Percentiles rank a stretch among this genome's conserved stretches.
These are phyloP conservation scores for Cerastoderma edule DNA, from an alignment of 2,888 invertebrate genomes.

Conservation along the genomic window DNA sequence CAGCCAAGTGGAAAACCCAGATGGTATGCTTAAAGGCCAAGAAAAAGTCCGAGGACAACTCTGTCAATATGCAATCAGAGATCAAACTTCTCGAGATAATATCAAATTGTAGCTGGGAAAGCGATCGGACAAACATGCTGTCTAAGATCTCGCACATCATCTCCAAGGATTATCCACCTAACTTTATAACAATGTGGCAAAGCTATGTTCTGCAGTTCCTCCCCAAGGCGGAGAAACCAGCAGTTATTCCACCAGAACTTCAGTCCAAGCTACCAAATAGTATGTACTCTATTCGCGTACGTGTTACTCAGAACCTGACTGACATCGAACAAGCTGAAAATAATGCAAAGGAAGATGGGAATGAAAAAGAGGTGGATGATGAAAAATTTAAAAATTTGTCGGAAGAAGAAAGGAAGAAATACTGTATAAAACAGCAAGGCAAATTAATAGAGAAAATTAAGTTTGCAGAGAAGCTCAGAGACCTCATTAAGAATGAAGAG, in stretches of 20 bases:
- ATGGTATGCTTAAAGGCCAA: slow-evolving; percentile 77
- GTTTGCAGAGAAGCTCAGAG: slow-evolving; percentile 59
- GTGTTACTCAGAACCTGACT: slow-evolving; percentile 59
- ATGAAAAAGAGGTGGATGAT: slow-evolving; percentile 15
- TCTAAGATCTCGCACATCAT: slow-evolving; percentile 72
- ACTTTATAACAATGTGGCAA: slow-evolving; percentile 59
- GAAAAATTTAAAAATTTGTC: slow-evolving; percentile 7
- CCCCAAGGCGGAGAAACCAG: slow-evolving; percentile 73
- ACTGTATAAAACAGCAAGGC: slow-evolving; percentile 41
- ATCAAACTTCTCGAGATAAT: slow-evolving; percentile 79
- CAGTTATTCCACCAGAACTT: slow-evolving; percentile 73
- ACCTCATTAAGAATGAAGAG: slow-evolving; percentile 49
- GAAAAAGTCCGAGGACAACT: slow-evolving; percentile 58
- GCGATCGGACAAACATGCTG: slow-evolving; percentile 72
- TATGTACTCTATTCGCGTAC: slow-evolving; percentile 74
- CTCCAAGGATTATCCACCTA: slow-evolving; percentile 61
- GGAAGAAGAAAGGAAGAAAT: slow-evolving; percentile 40
- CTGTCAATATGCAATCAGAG: slow-evolving; percentile 34
- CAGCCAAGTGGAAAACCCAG: slow-evolving; percentile 70
- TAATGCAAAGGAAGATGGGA: slow-evolving; percentile 6
- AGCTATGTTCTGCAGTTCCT: slow-evolving; percentile 73
- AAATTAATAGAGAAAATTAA: slow-evolving; percentile 61
- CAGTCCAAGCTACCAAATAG: slow-evolving; percentile 69
- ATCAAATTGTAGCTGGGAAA: slow-evolving; percentile 79
- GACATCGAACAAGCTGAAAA: slow-evolving; percentile 52